A percentile compares a stretch with the other conserved stretches of the same genome.
Conservation (phyloP, 37 sponge, comb jelly and placozoan species). For the Cliona cf. orientalis region DNA sequence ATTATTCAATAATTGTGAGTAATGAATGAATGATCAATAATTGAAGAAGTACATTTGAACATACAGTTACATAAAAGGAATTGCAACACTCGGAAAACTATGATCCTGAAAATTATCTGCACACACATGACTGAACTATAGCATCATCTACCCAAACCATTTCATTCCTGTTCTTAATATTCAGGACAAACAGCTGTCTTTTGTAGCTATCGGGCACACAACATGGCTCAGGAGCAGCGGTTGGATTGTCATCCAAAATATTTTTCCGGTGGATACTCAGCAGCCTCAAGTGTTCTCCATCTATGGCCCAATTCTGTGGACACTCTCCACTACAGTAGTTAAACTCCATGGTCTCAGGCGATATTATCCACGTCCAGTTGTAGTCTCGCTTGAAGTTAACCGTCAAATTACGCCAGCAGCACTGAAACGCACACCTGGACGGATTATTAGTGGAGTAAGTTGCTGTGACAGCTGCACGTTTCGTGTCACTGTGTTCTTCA, state of each 20-base stretch:
- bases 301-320: conserved; percentile 17
- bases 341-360: conserved; percentile 12
- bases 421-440: neutral
- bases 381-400: conserved; percentile 54
- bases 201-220: conserved; percentile 46
- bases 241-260: conserved; percentile 44
- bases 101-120: conserved; percentile 29
- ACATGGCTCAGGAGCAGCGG: conserved; percentile 69
- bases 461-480: neutral
- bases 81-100: no score
- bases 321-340: conserved; percentile 73
- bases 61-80: no score
- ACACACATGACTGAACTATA: conserved; percentile 20
- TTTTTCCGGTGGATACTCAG: neutral
- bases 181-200: neutral
- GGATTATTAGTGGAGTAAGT: neutral
- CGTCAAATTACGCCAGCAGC: conserved; percentile 28
- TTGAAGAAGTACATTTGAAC: no score
- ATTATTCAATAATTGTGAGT: no score
- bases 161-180: neutral
- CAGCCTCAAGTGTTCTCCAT: neutral
- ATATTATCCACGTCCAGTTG: conserved; percentile 53
- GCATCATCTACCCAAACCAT: neutral
- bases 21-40: no score
- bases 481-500: neutral